phyloP scores from a whole-genome alignment of 2,888 invertebrate genomes.

The Bellardia bayeri region DNA sequence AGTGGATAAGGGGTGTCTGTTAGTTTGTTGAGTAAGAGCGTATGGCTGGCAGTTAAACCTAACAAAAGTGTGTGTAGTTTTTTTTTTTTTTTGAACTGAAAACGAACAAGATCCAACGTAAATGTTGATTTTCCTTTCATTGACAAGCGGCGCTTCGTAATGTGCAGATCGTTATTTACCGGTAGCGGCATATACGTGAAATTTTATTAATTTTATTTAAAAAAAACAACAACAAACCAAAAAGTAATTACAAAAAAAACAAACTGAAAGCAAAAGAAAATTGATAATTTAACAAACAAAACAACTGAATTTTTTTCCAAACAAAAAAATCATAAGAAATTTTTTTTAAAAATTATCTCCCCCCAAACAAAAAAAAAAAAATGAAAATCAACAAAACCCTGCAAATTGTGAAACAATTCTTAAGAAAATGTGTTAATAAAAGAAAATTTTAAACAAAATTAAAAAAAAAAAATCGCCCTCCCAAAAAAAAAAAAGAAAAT shows the following conservation, averaged over 20 bases:
- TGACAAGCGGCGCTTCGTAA: constrained; percentile 81
- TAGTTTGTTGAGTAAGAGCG: constrained; percentile 12
- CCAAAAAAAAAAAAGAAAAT: constrained; percentile 25
- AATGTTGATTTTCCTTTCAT: constrained; percentile 84
- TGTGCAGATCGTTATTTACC: constrained; percentile 80
- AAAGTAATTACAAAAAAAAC: background rate
- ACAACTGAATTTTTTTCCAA: constrained; percentile 30
- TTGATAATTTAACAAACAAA: constrained; percentile 10
- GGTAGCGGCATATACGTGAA: constrained; percentile 53
- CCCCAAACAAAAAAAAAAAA: background rate
- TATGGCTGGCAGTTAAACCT: background rate
- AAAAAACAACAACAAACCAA: background rate
- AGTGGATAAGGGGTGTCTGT: constrained; percentile 71
- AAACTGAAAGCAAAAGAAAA: constrained; percentile 11
- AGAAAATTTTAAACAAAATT: constrained; percentile 33
- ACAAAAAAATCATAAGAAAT: constrained; percentile 17
- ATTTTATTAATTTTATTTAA: constrained; percentile 48
- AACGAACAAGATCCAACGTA: constrained; percentile 83
- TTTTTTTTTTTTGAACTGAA: constrained; percentile 69
- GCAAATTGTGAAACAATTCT: background rate
- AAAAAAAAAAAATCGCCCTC: constrained; percentile 30
- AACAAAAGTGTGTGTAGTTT: constrained; percentile 50
- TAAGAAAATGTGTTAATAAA: background rate
- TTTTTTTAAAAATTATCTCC: background rate
- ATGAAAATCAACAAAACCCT: too few species aligned